Base-by-base conservation (phyloP, 23 tunicate genomes). In the Ciona savignyi region DNA sequence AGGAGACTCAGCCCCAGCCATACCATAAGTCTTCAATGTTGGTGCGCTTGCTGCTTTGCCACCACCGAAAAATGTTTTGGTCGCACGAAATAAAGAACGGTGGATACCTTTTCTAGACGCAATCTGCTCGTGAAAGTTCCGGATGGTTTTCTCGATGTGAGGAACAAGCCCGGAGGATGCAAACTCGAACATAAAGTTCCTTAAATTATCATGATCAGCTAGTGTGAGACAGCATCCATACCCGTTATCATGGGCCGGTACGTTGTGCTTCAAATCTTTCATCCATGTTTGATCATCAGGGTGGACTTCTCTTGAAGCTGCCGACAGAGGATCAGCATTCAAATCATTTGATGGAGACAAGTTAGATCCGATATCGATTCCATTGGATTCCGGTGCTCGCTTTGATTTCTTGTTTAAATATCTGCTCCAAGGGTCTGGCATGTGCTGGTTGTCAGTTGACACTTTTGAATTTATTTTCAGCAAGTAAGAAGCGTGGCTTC, bases 81-180 rank as follows among this genome's bases (percentile, higher is more conserved):
- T 84, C 9, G 81, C 90, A 15, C 89, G 69, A 60, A 91, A 81
- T 3, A 83, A 35, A 1, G 91, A 81, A 51, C 78, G 74, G 61
- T 84, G 90, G 4, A 91, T 62, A 4, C 76, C 97, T 76, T 91
- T 91, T 63, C 86, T 67, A 2, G 90, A 74, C 24, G 86, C 72
- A 29, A 91, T 78, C 61, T 91, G 90, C 23, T 84, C 90, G 64
- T 77, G 76, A 66, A 80, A 70, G 35, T 74, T 80, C 27, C 83
- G 63, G 63, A 91, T 91, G 23, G 83, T 67, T 74, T 91, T 91
- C 74, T 91, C 97, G 69, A 85, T 76, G 66, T 91, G 90, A 62
- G 97, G 91, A 22, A 91, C 64, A 35, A 91, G 72, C 9, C 86
- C 97, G 15, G 34, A 42, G 1, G 82, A 35, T 48, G 89, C 83